These are phyloP conservation scores for Agrotis segetum DNA, from an alignment of 2,888 invertebrate species.

Conservation along the genomic window DNA sequence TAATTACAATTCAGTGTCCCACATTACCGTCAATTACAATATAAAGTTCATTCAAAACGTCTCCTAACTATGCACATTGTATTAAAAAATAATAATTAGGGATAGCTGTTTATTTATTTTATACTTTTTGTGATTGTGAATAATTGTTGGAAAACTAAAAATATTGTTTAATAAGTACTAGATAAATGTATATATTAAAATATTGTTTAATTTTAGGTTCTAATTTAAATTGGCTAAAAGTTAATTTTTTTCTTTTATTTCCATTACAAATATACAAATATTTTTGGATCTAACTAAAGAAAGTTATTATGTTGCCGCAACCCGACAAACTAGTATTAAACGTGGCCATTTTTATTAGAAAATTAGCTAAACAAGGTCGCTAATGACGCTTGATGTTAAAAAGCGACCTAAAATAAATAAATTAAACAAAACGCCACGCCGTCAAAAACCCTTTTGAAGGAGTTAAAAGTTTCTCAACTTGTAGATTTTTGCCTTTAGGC, in stretches of 20 bases:
- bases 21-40: slow-evolving; percentile 48
- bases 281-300: slow-evolving; percentile 20
- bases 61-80: slow-evolving; percentile 17
- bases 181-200: background rate
- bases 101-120: slow-evolving; percentile 2
- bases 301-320: slow-evolving; percentile 18
- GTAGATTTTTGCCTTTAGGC: background rate
- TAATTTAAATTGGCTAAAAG: background rate
- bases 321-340: background rate
- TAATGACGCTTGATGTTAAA: too few species aligned
- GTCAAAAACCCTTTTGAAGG: slow-evolving; percentile 17
- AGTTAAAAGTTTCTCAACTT: slow-evolving; percentile 22
- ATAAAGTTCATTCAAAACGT: slow-evolving; percentile 50
- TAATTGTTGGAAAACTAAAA: slow-evolving; percentile 7
- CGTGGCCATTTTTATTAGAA: background rate
- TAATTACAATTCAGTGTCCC: slow-evolving; percentile 55
- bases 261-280: slow-evolving; percentile 10
- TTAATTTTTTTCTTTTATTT: background rate
- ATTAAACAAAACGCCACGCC: slow-evolving; percentile 21
- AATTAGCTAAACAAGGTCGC: slow-evolving; percentile 6
- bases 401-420: too few species aligned
- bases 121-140: background rate
- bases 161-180: background rate
- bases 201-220: background rate
- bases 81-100: slow-evolving; percentile 15